Conservation (phyloP, 2,888 invertebrate species). For the Baccha elongata region DNA sequence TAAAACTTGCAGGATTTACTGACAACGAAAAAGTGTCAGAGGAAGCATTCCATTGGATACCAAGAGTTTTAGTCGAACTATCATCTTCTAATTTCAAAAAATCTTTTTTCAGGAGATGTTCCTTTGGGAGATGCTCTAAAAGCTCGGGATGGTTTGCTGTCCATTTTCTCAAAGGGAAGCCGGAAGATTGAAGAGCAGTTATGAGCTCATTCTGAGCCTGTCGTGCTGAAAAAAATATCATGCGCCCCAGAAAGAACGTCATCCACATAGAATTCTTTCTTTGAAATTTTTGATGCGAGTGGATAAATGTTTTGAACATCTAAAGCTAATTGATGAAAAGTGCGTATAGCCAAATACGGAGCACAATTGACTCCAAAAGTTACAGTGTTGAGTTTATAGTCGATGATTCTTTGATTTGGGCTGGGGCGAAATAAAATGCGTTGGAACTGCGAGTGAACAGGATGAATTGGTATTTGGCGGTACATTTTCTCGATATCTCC, state of each 20-base stretch:
- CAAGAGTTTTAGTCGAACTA: conserved; percentile 20
- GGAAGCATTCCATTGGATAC: conserved; percentile 14
- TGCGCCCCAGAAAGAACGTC: no score
- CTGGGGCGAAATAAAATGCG: conserved; percentile 4
- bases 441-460: conserved; percentile 9
- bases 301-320: neutral
- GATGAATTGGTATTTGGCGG: conserved; percentile 4
- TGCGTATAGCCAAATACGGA: conserved; percentile 1
- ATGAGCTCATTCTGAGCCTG: conserved; percentile 1
- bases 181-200: neutral
- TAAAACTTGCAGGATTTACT: neutral
- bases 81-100: conserved; percentile 11
- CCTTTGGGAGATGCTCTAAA: neutral
- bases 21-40: conserved; percentile 20
- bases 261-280: neutral
- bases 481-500: conserved; percentile 16
- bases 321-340: neutral
- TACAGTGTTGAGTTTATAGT: conserved; percentile 4
- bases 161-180: no score
- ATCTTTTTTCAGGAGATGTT: no score
- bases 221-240: neutral
- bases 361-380: conserved; percentile 19
- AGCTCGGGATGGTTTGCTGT: neutral
- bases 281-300: neutral
- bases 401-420: neutral